A percentile compares a stretch with the other conserved stretches of the same genome.
phyloP scores from a whole-genome alignment of 2,113 vertebrate species.

The Nerophis lumbriciformis region DNA sequence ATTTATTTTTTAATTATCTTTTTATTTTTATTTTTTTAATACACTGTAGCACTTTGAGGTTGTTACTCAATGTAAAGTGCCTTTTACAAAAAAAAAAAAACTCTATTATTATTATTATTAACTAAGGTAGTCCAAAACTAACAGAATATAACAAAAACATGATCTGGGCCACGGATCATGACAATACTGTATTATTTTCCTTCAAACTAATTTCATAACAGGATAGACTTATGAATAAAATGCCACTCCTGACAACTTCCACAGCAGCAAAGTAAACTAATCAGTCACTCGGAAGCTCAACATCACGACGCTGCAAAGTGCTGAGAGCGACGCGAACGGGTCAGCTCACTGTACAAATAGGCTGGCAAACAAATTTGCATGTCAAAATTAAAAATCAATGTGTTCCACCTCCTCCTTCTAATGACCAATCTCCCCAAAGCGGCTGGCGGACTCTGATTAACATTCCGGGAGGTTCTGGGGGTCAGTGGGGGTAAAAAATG shows the following conservation, averaged over 20 bases:
- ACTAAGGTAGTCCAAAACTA: too few species aligned
- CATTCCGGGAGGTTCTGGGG: conserved; percentile 67
- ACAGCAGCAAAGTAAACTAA: conserved; percentile 55
- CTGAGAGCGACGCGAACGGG: conserved; percentile 53
- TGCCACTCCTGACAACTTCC: conserved; percentile 5
- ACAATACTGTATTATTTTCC: too few species aligned
- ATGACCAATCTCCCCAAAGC: conserved; percentile 71
- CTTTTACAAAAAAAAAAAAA: too few species aligned
- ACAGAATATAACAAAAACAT: too few species aligned
- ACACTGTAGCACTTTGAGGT: too few species aligned
- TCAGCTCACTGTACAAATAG: conserved; percentile 67
- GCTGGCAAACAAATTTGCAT: conserved; percentile 71
- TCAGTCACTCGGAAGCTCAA: conserved; percentile 55
- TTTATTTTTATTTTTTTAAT: too few species aligned
- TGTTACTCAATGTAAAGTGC: too few species aligned
- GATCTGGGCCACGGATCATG: too few species aligned
- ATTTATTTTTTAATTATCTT: too few species aligned
- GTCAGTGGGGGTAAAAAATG: conserved; percentile 47
- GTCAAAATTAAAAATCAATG: conserved; percentile 77
- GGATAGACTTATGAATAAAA: background rate
- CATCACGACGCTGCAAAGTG: conserved; percentile 51
- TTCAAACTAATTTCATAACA: too few species aligned
- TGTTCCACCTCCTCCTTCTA: conserved; percentile 69
- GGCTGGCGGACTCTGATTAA: conserved; percentile 70
- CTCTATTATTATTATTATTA: too few species aligned